A percentile compares a stretch with the other conserved stretches of the same genome.
Conservation (phyloP, 2,888 invertebrate species). For the Microplitis manilae region DNA sequence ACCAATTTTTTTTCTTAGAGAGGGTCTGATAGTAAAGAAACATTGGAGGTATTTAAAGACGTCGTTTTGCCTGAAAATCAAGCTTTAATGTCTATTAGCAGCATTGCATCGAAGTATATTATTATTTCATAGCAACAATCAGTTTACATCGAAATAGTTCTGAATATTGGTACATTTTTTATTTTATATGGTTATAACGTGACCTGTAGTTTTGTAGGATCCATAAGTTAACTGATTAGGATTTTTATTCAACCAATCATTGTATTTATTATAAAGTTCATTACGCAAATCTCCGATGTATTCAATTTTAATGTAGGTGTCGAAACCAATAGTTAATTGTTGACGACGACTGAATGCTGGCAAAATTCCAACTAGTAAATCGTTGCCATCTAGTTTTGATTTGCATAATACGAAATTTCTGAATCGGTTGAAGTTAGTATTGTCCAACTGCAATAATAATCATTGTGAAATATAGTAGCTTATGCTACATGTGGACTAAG, state of each 20-base stretch:
- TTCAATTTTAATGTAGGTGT: background rate
- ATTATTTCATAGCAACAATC: no score
- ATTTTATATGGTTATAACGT: no score
- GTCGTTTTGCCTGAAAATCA: no score
- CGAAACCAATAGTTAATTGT: background rate
- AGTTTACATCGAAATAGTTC: no score
- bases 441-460: background rate
- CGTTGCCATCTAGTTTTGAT: background rate
- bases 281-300: background rate
- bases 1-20: no score
- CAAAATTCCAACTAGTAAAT: background rate
- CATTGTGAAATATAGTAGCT: no score
- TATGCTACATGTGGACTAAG: no score
- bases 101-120: no score
- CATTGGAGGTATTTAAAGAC: no score
- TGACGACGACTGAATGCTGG: background rate
- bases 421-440: background rate
- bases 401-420: background rate
- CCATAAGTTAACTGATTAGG: background rate
- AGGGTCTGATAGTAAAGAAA: no score
- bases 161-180: no score
- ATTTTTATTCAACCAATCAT: background rate
- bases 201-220: background rate
- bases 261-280: background rate
- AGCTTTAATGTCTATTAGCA: no score